A percentile compares a stretch with the other conserved stretches of the same genome.
Conservation (phyloP, 2,888 invertebrate genomes). For the Pyrocoelia pectoralis region DNA sequence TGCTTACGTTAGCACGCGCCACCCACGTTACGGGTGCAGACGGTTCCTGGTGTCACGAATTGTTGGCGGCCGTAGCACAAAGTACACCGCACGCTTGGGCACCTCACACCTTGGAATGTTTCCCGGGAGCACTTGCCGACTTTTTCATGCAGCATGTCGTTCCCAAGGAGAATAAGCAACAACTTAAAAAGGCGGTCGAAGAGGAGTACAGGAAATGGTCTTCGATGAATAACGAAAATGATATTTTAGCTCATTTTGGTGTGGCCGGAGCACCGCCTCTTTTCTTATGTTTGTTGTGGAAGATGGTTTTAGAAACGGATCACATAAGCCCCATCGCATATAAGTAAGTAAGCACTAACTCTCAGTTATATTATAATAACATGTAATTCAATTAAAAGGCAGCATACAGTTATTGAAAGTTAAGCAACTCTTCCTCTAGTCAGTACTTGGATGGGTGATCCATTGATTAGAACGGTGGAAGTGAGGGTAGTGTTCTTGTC, state of each 20-base stretch:
- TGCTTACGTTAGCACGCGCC: conserved; percentile 90
- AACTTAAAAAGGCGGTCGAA: conserved; percentile 90
- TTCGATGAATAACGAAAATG: conserved; percentile 96
- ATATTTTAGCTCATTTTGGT: conserved; percentile 94
- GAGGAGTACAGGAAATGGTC: conserved; percentile 97
- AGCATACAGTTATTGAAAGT: no score
- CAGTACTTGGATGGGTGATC: no score
- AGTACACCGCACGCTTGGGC: conserved; percentile 97
- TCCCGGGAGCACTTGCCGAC: conserved; percentile 88
- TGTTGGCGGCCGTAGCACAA: conserved; percentile 88
- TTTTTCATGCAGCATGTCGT: conserved; percentile 88
- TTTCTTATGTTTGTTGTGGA: conserved; percentile 93
- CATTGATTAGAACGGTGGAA: no score
- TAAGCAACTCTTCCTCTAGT: no score
- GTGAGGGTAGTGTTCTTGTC: no score
- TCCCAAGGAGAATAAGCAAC: conserved; percentile 88
- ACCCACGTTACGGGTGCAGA: conserved; percentile 92
- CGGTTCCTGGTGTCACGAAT: conserved; percentile 89
- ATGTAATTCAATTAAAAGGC: no score
- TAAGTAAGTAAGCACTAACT: conserved; percentile 42
- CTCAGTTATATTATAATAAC: no score
- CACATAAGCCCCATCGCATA: conserved; percentile 94
- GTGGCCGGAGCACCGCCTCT: conserved; percentile 91
- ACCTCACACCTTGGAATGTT: conserved; percentile 89
- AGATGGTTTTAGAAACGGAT: conserved; percentile 94